These are phyloP conservation scores for Drosophila ananassae DNA, from an alignment of 1,140 invertebrate genomes.

Conservation along the genomic window DNA sequence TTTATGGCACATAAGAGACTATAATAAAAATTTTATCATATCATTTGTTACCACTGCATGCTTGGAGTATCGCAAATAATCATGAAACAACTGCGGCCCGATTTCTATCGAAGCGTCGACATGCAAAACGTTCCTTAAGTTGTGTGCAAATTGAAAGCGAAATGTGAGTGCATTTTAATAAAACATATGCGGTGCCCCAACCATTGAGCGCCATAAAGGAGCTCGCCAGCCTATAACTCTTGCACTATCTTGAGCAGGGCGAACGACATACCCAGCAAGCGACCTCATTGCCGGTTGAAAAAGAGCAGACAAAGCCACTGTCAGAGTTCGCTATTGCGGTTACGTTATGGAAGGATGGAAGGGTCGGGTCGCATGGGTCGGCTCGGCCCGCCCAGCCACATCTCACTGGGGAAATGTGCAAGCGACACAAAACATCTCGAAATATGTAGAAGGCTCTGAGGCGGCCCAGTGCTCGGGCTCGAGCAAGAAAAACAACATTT, in stretches of 20 bases:
- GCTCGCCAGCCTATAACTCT: constrained; percentile 70
- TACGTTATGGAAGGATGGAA: constrained; percentile 58
- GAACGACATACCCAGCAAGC: constrained; percentile 5
- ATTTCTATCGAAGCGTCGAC: constrained; percentile 1
- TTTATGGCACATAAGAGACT: too few relatives aligned
- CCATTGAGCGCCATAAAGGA: constrained; percentile 4
- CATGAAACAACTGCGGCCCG: constrained; percentile 29
- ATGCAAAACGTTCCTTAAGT: constrained; percentile 44
- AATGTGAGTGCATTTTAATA: constrained; percentile 76
- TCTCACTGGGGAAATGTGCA: constrained; percentile 64
- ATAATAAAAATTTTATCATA: too few relatives aligned
- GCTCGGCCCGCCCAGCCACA: constrained; percentile 47
- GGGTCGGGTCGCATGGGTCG: constrained; percentile 7
- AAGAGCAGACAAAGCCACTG: constrained; percentile 77
- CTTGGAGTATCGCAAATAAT: neutral
- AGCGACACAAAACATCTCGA: constrained; percentile 69
- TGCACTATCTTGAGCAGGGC: constrained; percentile 65
- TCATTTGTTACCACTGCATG: neutral
- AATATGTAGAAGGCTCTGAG: constrained; percentile 67
- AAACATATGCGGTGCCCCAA: constrained; percentile 70
- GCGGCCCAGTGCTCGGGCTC: constrained; percentile 35
- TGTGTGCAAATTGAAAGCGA: constrained; percentile 79
- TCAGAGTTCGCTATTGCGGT: constrained; percentile 59
- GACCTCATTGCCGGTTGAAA: constrained; percentile 45
- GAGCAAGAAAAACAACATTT: constrained; percentile 66